Conservation (phyloP, 2,113 vertebrate genomes). For the Murina feae region DNA sequence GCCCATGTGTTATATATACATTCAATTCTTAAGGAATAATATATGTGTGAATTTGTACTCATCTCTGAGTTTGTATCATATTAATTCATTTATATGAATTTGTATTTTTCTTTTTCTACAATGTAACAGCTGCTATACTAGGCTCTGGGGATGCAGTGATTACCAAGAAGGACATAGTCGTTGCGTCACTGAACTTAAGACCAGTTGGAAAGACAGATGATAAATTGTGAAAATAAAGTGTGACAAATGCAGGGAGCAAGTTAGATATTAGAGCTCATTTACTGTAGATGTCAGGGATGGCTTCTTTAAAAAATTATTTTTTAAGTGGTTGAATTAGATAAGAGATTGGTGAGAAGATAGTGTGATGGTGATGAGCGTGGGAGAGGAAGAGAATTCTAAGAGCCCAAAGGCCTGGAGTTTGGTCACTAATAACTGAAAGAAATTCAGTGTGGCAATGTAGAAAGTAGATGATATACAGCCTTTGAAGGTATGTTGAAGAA, state of each 20-base stretch:
- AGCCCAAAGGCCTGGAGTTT: neutral
- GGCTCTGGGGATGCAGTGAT: neutral
- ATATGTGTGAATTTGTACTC: neutral
- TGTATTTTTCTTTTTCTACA: neutral
- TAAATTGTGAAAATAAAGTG: neutral
- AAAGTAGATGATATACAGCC: neutral
- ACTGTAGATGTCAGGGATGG: neutral
- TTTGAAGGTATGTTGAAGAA: neutral
- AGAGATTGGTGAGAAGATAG: neutral
- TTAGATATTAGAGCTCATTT: neutral
- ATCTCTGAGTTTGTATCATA: neutral
- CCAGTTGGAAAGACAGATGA: neutral
- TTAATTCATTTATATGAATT: neutral
- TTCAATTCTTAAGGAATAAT: slow-evolving; percentile 7
- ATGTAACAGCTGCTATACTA: neutral
- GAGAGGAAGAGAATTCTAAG: neutral
- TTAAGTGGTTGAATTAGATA: neutral
- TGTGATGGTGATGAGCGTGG: neutral
- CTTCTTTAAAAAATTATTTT: neutral
- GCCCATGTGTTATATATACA: neutral
- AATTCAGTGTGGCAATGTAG: neutral
- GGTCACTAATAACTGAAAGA: neutral
- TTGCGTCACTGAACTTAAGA: neutral
- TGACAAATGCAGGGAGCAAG: neutral
- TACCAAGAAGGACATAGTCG: neutral